These are phyloP conservation scores for Tholera decimalis DNA, from an alignment of 2,888 invertebrate genomes.

Conservation along the genomic window DNA sequence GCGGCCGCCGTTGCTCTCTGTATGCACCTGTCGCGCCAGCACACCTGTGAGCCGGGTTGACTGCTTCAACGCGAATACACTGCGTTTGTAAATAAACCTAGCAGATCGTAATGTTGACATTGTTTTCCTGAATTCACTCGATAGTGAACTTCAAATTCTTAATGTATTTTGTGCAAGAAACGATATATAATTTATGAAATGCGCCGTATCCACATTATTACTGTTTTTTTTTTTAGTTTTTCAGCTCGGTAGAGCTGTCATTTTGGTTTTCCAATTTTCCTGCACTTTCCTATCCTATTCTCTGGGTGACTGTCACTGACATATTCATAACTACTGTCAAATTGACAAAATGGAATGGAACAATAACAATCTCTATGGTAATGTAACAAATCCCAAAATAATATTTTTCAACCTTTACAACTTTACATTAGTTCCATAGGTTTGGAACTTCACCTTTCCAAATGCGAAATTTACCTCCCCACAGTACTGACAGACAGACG, in stretches of 20 bases:
- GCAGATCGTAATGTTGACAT: conserved; percentile 60
- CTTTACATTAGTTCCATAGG: too few relatives aligned
- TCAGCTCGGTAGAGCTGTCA: conserved; percentile 33
- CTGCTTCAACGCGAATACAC: conserved; percentile 62
- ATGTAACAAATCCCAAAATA: too few relatives aligned
- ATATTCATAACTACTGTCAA: background rate
- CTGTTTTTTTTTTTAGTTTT: conserved; percentile 40
- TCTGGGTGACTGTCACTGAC: background rate
- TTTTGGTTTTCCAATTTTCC: conserved; percentile 23
- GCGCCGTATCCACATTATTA: conserved; percentile 57
- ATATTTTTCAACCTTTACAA: too few relatives aligned
- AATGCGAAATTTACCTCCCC: too few relatives aligned
- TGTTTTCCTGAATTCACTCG: conserved; percentile 31
- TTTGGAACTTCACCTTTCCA: too few relatives aligned
- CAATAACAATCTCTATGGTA: too few relatives aligned
- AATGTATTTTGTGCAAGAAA: conserved; percentile 31
- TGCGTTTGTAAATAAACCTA: conserved; percentile 49
- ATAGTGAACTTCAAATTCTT: conserved; percentile 32
- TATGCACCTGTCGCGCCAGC: conserved; percentile 58
- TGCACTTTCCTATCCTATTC: background rate
- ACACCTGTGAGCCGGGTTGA: conserved; percentile 67
- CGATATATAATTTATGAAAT: conserved; percentile 34
- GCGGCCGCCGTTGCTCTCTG: conserved; percentile 47
- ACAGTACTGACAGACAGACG: too few relatives aligned
- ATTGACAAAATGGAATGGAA: too few relatives aligned